Base-by-base conservation (phyloP, 2,888 invertebrate species). In the Creontiades dilutus region DNA sequence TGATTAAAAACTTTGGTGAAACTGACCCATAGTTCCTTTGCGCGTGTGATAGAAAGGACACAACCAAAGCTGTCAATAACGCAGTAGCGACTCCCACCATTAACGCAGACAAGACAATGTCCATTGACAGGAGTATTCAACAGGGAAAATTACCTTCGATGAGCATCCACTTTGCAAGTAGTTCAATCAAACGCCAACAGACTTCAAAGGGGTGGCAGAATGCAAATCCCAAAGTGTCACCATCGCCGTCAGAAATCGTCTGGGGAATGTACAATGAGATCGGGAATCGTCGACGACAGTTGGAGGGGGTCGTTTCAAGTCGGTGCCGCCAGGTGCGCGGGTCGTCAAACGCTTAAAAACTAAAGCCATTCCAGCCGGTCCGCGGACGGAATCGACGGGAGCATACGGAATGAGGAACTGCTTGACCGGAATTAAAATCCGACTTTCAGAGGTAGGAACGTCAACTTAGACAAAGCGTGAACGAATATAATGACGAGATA, bases 361-460 rank as follows among this genome's bases (percentile, higher is more conserved):
- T 37, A 37, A 68, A 68, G 23, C 68, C 68, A 68, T 68, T 68
- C 68, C 68, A 68, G 68, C 23, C 68, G 68, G 68, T 68, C 68
- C 68, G 19, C 3, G 23, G 12, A 23, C 23, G 68, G 19, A 68
- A 57, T 57, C 57, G 57, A n/a, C 7, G 11, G 1, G 19, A 7
- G 68, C n/a, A 68, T 68, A 68, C 68, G 68, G 23, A 68, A 68
- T 68, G 23, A 19, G 68, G 13, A 19, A 1, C 3, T 0, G 13
- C 27, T 68, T 68, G 68, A 68, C 23, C 68, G 19, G 68, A 68
- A 68, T 68, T 68, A 19, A 68, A 68, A 68, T 23, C 9, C 68
- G 68, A 0, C 23, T 12, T 68, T 27, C 11, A 23, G 12, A 23
- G 68, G 68, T 68, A 68, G 37, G 37, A 37, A 37, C 37, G 3